Base-by-base conservation (phyloP, 2,888 invertebrate species). In the Lithophane leautieri region DNA sequence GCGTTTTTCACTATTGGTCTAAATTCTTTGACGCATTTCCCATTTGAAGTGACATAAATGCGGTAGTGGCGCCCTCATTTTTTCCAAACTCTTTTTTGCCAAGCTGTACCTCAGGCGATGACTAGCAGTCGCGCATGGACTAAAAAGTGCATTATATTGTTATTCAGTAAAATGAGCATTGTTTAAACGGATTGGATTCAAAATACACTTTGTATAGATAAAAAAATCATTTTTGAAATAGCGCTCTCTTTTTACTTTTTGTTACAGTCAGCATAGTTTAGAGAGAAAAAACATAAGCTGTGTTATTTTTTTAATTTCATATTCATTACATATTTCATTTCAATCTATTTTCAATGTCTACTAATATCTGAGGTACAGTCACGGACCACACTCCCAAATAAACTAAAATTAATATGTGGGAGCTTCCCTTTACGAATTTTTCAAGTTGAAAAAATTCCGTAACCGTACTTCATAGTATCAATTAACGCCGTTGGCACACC, bases 331-430 rank as follows among this genome's bases (percentile, higher is more conserved):
- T 82, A 40, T 62, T 61, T 81, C 86, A 77, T 80, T 80, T 80
- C 79, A 74, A 81, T 81, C 68, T 75, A 66, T 75, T 63, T 75
- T 83, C 74, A 78, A 80, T 82, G 82, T 84, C 79, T 75, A 88
- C 86, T 87, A 83, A 87, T 81, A 69, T 70, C 62, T 60, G 77
- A 73, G 67, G 82, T 80, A 81, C 65, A 79, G 68, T 76, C 71
- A 78, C 72, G 70, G 72, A 70, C 52, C 19, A 34, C 7, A 25
- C 9, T 11, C 52, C 25, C 2, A 76, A 74, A 54, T 28, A 22
- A 67, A n/a, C 7, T 22, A 22, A 71, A 67, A 54, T 19, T 22
- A 34, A 34, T 70, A 42, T 50, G 0, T 22, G 16, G 14, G 28
- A 70, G 22, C 2, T 42, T 50, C 11, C 16, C 66, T 34, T 52